phyloP scores from a whole-genome alignment of 1,140 invertebrate genomes.

The Babylonia areolata region DNA sequence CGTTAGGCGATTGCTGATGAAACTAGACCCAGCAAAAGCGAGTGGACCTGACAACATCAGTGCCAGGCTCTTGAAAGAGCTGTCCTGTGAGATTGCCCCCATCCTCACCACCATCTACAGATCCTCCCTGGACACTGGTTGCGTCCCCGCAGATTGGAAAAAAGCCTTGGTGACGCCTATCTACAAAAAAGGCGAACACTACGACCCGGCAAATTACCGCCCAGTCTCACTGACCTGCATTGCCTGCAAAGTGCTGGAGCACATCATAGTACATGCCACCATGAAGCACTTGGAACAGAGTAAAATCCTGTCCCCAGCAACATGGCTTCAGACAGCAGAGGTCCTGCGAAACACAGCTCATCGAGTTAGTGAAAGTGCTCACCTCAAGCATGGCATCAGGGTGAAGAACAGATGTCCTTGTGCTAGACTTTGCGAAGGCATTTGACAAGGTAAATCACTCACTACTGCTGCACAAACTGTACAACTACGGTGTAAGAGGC shows the following conservation, averaged over 20 bases:
- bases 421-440: too few relatives aligned
- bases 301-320: constrained; percentile 4
- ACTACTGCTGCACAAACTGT: constrained; percentile 35
- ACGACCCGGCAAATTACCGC: constrained; percentile 39
- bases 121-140: neutral
- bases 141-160: too few relatives aligned
- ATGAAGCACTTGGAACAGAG: constrained; percentile 33
- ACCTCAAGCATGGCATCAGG: constrained; percentile 15
- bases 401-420: too few relatives aligned
- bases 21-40: constrained; percentile 38
- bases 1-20: constrained; percentile 17
- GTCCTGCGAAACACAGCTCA: constrained; percentile 28
- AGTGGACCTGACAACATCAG: constrained; percentile 35
- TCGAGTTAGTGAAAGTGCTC: neutral
- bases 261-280: constrained; percentile 31
- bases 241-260: constrained; percentile 37
- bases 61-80: constrained; percentile 26
- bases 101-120: constrained; percentile 32
- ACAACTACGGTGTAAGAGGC: neutral
- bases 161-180: too few relatives aligned
- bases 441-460: constrained; percentile 47
- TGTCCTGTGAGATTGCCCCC: constrained; percentile 32
- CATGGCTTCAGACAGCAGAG: constrained; percentile 36
- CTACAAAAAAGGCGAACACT: constrained; percentile 31
- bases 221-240: constrained; percentile 43